Percentiles rank a stretch among this genome's conserved stretches.
Evolutionary conservation across 2,113 vertebrate genomes (phyloP).

Genomic region (Apus apus): DNA sequence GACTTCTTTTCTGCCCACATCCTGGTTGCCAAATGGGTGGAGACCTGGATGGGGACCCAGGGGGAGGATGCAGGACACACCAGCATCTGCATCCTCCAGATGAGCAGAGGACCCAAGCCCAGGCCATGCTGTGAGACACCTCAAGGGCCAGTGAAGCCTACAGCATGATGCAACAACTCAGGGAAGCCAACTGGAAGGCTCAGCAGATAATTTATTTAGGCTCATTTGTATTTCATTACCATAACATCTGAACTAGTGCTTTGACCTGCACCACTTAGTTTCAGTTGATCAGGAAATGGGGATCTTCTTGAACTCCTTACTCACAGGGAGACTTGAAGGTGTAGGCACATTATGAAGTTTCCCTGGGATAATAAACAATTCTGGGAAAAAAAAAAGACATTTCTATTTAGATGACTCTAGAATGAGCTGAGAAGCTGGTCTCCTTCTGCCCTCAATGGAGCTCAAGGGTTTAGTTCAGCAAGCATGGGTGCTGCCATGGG

Average conservation of each 20-base stretch:
- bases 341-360: not conserved
- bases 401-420: not conserved
- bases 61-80: not conserved
- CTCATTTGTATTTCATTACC: not conserved
- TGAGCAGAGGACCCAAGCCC: not conserved
- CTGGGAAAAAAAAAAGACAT: not conserved
- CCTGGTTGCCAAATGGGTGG: not conserved
- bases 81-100: not conserved
- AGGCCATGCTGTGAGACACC: not conserved
- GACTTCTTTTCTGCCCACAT: not conserved
- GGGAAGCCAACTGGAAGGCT: not conserved
- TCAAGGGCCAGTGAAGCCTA: not conserved
- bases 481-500: not conserved
- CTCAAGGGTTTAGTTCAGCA: not conserved
- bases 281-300: not conserved
- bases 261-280: accelerated
- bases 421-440: not conserved
- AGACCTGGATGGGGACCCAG: not conserved
- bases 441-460: not conserved
- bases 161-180: not conserved
- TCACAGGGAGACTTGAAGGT: not conserved
- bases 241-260: not conserved
- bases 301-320: not conserved
- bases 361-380: not conserved
- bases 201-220: not conserved